Conservation (phyloP, 2,888 invertebrate species). For the Meiosimyza decipiens region DNA sequence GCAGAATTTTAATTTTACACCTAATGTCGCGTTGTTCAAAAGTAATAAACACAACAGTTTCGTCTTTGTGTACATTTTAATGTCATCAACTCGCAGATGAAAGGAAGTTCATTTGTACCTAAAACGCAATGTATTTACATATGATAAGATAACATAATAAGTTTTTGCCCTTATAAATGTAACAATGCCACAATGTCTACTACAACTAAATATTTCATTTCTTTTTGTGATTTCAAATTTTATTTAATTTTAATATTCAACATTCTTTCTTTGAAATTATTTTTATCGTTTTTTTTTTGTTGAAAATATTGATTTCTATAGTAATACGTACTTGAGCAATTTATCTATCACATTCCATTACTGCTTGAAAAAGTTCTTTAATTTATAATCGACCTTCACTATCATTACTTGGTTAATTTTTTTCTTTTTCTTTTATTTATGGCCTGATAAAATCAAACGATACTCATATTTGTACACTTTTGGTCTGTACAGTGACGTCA, state of each 20-base stretch:
- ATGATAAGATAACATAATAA: constrained; percentile 23
- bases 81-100: constrained; percentile 24
- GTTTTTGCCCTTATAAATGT: constrained; percentile 8
- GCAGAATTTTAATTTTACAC: not conserved
- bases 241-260: constrained; percentile 18
- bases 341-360: constrained; percentile 4
- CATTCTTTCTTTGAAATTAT: not conserved
- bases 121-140: not conserved
- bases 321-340: not conserved
- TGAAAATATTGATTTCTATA: not conserved
- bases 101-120: constrained; percentile 25
- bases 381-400: constrained; percentile 14
- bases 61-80: constrained; percentile 2
- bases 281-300: not conserved
- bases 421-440: constrained; percentile 20
- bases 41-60: constrained; percentile 9
- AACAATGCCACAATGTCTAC: constrained; percentile 15
- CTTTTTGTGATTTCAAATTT: constrained; percentile 12
- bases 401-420: constrained; percentile 28
- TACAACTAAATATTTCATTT: constrained; percentile 24
- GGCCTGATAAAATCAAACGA: too few species aligned
- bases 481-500: constrained; percentile 11
- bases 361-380: not conserved
- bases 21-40: not conserved
- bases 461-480: constrained; percentile 23